These are phyloP conservation scores for Pipistrellus kuhlii DNA, from an alignment of 2,797 vertebrate genomes.

Conservation along the genomic window DNA sequence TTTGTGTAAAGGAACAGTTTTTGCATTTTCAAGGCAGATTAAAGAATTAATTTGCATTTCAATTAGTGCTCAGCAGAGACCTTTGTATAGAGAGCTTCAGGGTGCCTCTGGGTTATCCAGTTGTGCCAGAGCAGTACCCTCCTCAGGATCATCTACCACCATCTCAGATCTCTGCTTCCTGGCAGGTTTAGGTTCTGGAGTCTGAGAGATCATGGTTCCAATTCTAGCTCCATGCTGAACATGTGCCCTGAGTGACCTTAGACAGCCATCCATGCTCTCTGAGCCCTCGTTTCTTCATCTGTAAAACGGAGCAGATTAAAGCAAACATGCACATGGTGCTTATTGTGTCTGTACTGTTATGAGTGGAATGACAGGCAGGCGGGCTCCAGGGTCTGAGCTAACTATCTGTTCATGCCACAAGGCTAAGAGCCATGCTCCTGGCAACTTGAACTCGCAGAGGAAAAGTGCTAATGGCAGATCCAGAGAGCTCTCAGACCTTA, in stretches of 20 bases:
- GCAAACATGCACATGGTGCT: background rate
- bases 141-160: background rate
- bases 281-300: background rate
- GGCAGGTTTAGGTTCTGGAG: background rate
- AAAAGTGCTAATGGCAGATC: background rate
- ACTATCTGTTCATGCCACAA: background rate
- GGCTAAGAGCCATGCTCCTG: background rate
- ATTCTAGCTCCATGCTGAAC: background rate
- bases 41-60: conserved; percentile 41
- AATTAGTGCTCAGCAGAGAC: background rate
- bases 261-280: background rate
- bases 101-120: background rate
- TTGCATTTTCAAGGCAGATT: conserved; percentile 45
- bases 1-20: conserved; percentile 60
- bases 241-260: background rate
- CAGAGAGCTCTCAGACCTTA: background rate
- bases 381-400: background rate
- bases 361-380: background rate
- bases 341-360: background rate
- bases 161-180: background rate
- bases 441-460: background rate
- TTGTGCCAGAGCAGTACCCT: background rate
- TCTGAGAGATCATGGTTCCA: background rate
- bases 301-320: background rate
- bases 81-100: background rate